Evolutionary conservation across 2,888 invertebrate species (phyloP).

Genomic region (Pimpla rufipes): DNA sequence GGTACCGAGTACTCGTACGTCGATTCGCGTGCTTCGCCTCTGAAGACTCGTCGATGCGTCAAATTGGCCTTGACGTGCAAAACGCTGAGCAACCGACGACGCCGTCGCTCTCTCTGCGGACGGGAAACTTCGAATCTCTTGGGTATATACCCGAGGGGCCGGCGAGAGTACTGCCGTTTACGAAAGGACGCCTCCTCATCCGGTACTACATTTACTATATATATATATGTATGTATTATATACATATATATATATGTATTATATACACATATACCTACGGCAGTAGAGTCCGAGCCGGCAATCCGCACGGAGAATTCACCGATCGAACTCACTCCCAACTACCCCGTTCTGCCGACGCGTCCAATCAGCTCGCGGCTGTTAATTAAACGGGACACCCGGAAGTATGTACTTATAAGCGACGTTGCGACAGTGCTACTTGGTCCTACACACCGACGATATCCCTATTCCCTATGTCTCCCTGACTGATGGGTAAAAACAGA

Average conservation of each 20-base stretch:
- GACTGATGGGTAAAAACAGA: too few species aligned
- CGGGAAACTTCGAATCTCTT: constrained; percentile 71
- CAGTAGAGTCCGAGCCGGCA: constrained; percentile 25
- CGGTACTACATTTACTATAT: constrained; percentile 27
- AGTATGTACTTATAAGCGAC: constrained; percentile 52
- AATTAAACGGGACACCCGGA: constrained; percentile 71
- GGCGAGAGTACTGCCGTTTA: constrained; percentile 69
- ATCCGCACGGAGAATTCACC: constrained; percentile 49
- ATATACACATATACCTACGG: not conserved
- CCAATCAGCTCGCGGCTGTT: constrained; percentile 72
- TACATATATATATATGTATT: constrained; percentile 26
- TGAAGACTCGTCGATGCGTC: constrained; percentile 70
- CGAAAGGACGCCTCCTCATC: constrained; percentile 63
- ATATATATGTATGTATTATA: constrained; percentile 40
- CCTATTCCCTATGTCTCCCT: too few species aligned
- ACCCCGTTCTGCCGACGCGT: constrained; percentile 52
- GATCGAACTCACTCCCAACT: constrained; percentile 64
- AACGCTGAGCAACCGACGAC: constrained; percentile 56
- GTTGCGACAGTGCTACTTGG: not conserved
- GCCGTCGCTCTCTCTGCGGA: constrained; percentile 51
- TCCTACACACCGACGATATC: not conserved
- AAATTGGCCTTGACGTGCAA: constrained; percentile 72
- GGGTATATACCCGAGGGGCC: constrained; percentile 57
- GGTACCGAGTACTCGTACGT: constrained; percentile 4
- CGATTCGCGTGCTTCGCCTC: constrained; percentile 19